A percentile compares a stretch with the other conserved stretches of the same genome.
Conservation (phyloP, 2,888 invertebrate genomes). For the Brachyopa scutellaris region DNA sequence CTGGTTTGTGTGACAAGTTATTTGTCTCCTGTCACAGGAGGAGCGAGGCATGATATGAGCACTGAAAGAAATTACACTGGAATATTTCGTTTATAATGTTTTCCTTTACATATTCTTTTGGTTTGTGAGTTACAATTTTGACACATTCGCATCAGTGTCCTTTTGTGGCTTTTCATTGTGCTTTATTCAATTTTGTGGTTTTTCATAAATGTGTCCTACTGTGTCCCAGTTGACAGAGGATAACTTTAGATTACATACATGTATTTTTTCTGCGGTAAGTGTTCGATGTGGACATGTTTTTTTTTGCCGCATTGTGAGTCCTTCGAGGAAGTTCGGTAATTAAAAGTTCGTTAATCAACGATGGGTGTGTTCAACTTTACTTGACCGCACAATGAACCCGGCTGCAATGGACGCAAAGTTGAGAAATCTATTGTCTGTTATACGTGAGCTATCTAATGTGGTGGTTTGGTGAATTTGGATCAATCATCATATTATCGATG, state of each 20-base stretch:
- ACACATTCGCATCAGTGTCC: slow-evolving; percentile 35
- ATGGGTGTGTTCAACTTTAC: background rate
- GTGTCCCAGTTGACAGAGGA: slow-evolving; percentile 16
- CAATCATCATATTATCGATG: slow-evolving; percentile 65
- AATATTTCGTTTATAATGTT: slow-evolving; percentile 32
- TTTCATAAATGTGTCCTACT: slow-evolving; percentile 6
- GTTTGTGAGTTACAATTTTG: slow-evolving; percentile 32
- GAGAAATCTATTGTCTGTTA: background rate
- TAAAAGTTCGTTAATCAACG: slow-evolving; percentile 63
- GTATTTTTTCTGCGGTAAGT: background rate
- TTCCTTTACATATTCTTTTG: slow-evolving; percentile 1
- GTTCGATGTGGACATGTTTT: background rate
- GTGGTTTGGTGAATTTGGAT: slow-evolving; percentile 44
- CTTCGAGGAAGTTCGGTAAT: slow-evolving; percentile 24
- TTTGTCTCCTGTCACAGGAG: slow-evolving; percentile 48
- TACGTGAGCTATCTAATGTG: slow-evolving; percentile 31
- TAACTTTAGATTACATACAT: slow-evolving; percentile 19
- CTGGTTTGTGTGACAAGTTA: slow-evolving; percentile 69
- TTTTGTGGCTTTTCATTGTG: slow-evolving; percentile 39
- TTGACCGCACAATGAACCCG: background rate
- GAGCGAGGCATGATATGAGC: slow-evolving; percentile 34
- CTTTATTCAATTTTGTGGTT: slow-evolving; percentile 53
- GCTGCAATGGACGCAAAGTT: slow-evolving; percentile 8
- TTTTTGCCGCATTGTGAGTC: background rate
- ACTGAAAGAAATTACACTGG: slow-evolving; percentile 49